Percentiles rank a stretch among this genome's conserved stretches.
These are phyloP conservation scores for Gnathonemus longibarbis DNA, from an alignment of 2,113 vertebrate species.

Conservation along the genomic window DNA sequence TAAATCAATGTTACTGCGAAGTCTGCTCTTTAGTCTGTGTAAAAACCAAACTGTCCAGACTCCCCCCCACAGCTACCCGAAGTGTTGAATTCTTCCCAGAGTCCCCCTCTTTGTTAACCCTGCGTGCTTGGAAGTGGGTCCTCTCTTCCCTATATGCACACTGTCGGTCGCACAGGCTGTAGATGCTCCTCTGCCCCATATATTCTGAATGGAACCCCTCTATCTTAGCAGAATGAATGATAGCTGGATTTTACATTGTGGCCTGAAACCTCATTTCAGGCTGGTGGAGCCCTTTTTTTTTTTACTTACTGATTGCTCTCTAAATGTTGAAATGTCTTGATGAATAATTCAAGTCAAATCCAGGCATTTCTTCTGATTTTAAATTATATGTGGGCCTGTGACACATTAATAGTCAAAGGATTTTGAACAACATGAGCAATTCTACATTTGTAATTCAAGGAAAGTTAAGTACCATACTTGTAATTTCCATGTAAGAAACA, in stretches of 20 bases:
- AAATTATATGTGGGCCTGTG: background rate
- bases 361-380: background rate
- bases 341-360: background rate
- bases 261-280: background rate
- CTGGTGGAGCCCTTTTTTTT: background rate
- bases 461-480: background rate
- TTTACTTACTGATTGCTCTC: background rate
- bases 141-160: background rate
- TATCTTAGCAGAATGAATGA: background rate
- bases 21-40: background rate
- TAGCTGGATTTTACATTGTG: background rate
- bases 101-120: background rate
- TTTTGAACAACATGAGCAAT: background rate
- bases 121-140: background rate
- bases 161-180: background rate
- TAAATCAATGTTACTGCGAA: background rate
- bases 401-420: slow-evolving; percentile 9
- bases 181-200: background rate
- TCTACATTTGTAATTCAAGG: background rate
- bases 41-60: background rate
- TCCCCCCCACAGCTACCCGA: background rate
- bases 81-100: background rate
- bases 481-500: background rate
- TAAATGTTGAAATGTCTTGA: background rate
- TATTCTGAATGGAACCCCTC: background rate